These are phyloP conservation scores for Stichodactyla mertensii DNA, from an alignment of 64 coral and sea anemone genomes.

Conservation along the genomic window DNA sequence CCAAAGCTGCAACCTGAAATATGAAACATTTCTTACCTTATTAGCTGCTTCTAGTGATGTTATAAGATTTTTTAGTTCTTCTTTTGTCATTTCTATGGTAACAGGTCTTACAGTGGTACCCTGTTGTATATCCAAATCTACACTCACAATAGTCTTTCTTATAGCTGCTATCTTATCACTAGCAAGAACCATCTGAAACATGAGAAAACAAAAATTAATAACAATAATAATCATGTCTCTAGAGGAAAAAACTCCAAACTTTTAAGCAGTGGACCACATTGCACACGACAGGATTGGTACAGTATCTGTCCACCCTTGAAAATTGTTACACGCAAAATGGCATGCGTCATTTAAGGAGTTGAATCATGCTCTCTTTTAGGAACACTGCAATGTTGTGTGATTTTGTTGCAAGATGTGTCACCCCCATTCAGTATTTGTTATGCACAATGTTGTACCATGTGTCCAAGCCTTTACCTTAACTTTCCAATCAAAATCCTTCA, in stretches of 20 bases:
- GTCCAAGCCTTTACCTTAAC: slow-evolving; percentile 59
- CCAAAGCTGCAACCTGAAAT: background rate
- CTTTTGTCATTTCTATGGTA: slow-evolving; percentile 78
- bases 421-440: too few relatives aligned
- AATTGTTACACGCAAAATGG: background rate
- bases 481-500: slow-evolving; percentile 99
- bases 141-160: slow-evolving; percentile 67
- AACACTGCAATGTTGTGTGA: too few relatives aligned
- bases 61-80: slow-evolving; percentile 79
- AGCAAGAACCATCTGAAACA: slow-evolving; percentile 76
- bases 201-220: background rate
- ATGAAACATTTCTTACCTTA: slow-evolving; percentile 50
- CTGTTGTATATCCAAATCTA: slow-evolving; percentile 84
- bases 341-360: too few relatives aligned
- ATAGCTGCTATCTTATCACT: slow-evolving; percentile 90
- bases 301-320: background rate
- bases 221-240: background rate
- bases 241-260: background rate
- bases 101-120: slow-evolving; percentile 50
- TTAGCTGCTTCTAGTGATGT: slow-evolving; percentile 95
- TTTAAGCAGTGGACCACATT: too few relatives aligned
- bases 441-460: background rate
- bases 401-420: too few relatives aligned
- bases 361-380: too few relatives aligned
- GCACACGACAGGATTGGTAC: too few relatives aligned